Evolutionary conservation across 2,113 vertebrate species (phyloP).

Genomic region (Lagenorhynchus albirostris): DNA sequence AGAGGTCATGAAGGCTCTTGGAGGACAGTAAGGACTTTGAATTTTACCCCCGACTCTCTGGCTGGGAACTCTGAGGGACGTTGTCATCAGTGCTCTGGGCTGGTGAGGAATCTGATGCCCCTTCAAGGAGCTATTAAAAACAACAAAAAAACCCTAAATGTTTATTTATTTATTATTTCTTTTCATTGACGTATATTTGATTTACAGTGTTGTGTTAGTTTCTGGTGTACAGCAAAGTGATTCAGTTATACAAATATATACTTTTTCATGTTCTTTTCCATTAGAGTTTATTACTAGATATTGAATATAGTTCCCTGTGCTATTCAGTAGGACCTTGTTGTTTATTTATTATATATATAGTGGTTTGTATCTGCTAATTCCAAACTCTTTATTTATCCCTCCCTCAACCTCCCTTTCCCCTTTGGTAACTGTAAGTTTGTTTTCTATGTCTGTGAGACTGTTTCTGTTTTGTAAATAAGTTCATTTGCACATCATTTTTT

Average conservation of each 20-base stretch:
- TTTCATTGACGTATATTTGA: background rate
- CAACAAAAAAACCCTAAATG: background rate
- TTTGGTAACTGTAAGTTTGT: background rate
- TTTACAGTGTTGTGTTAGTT: background rate
- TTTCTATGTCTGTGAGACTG: background rate
- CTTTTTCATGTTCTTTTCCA: background rate
- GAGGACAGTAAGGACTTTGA: background rate
- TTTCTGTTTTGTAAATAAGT: background rate
- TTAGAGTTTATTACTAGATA: background rate
- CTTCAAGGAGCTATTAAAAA: background rate
- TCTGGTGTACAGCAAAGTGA: background rate
- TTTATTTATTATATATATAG: background rate
- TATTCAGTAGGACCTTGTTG: background rate
- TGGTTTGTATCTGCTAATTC: background rate
- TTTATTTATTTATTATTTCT: background rate
- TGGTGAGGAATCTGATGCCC: background rate
- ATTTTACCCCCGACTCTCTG: background rate
- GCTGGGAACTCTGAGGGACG: background rate
- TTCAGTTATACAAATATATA: background rate
- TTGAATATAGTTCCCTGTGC: background rate
- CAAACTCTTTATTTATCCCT: background rate
- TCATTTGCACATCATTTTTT: background rate
- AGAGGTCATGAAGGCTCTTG: background rate
- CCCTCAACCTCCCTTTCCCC: rapidly evolving
- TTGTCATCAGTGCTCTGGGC: background rate